These are phyloP conservation scores for Drosophila grimshawi DNA, from an alignment of 1,140 invertebrate genomes.

Conservation along the genomic window DNA sequence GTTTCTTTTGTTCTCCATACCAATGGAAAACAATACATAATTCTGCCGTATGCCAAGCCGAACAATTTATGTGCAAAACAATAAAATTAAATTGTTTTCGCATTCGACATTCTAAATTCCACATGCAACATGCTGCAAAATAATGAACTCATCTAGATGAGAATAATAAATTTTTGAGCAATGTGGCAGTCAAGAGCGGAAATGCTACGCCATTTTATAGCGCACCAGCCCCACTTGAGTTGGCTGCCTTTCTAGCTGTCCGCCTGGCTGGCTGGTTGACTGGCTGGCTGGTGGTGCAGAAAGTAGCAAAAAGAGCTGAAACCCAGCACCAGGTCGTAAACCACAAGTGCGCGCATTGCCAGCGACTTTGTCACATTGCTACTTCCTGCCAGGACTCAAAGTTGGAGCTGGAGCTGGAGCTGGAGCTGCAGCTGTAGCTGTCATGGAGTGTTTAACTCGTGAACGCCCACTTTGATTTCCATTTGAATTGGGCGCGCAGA, in stretches of 20 bases:
- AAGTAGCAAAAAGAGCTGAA: slow-evolving; percentile 35
- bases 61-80: slow-evolving; percentile 84
- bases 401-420: slow-evolving; percentile 6
- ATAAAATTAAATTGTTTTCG: slow-evolving; percentile 84
- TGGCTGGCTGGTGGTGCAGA: neutral
- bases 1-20: slow-evolving; percentile 16
- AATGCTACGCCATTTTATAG: slow-evolving; percentile 45
- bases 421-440: slow-evolving; percentile 3
- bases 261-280: neutral
- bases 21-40: slow-evolving; percentile 66
- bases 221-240: slow-evolving; percentile 16
- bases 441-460: slow-evolving; percentile 81
- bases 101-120: slow-evolving; percentile 62
- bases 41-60: slow-evolving; percentile 47
- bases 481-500: slow-evolving; percentile 79
- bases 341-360: slow-evolving; percentile 73
- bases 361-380: slow-evolving; percentile 73
- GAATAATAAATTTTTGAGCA: slow-evolving; percentile 77
- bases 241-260: neutral
- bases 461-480: slow-evolving; percentile 84
- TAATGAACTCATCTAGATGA: slow-evolving; percentile 83
- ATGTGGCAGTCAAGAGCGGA: slow-evolving; percentile 48
- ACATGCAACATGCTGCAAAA: slow-evolving; percentile 67
- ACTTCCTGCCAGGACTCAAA: slow-evolving; percentile 33
- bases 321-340: slow-evolving; percentile 69